phyloP scores from a whole-genome alignment of 2,113 vertebrate species.

The Panthera uncia region DNA sequence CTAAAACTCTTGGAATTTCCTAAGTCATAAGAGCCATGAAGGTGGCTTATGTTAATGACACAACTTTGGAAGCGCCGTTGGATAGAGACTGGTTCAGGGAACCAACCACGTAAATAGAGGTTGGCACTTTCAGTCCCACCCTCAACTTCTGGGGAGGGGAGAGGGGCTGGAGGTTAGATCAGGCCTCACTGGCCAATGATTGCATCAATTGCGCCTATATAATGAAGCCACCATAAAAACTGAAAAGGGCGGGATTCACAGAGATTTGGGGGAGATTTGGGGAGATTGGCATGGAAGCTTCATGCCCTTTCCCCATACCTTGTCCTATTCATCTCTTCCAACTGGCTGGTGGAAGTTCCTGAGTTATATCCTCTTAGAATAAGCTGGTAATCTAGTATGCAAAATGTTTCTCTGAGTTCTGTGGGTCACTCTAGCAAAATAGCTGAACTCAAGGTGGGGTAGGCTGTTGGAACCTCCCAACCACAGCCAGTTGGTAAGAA shows the following conservation, averaged over 20 bases:
- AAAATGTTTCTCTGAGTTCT: neutral
- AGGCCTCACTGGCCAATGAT: neutral
- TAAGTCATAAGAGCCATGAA: neutral
- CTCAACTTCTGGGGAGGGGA: neutral
- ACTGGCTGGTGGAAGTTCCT: neutral
- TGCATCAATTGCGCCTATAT: neutral
- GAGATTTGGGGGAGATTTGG: neutral
- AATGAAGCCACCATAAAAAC: neutral
- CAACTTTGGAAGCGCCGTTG: neutral
- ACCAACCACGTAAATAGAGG: neutral
- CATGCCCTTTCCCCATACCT: neutral
- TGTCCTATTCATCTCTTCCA: neutral
- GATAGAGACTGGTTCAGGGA: neutral
- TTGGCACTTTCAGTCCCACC: neutral
- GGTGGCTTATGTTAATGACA: neutral
- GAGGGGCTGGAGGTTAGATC: neutral
- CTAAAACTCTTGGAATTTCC: neutral
- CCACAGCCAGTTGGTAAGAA: neutral
- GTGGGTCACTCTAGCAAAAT: neutral
- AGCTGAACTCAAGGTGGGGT: no score
- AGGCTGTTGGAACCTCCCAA: neutral
- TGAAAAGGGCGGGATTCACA: neutral
- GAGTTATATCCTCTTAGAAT: neutral
- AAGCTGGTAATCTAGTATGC: neutral
- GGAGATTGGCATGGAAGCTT: neutral